Conservation (phyloP, 2,888 invertebrate genomes). For the Acleris literana region DNA sequence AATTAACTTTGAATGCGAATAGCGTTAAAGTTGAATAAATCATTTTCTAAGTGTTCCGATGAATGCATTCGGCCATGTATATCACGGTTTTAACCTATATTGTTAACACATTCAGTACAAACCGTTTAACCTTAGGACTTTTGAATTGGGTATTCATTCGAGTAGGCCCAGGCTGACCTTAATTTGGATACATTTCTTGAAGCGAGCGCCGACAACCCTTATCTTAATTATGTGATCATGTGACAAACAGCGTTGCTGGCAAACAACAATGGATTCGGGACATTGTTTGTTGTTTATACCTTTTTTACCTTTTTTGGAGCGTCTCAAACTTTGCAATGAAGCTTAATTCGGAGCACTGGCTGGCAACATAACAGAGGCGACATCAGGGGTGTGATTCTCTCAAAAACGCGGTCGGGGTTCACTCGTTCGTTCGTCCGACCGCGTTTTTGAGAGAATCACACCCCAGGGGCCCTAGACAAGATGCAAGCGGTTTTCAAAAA, state of each 20-base stretch:
- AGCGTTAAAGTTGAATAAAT: conserved; percentile 5
- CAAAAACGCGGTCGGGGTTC: too few relatives aligned
- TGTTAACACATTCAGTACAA: conserved; percentile 23
- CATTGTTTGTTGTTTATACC: too few relatives aligned
- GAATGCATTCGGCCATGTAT: conserved; percentile 15
- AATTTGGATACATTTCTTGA: conserved; percentile 18
- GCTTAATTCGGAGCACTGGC: too few relatives aligned
- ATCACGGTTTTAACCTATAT: conserved; percentile 27
- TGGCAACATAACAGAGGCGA: too few relatives aligned
- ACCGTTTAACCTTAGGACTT: conserved; percentile 32
- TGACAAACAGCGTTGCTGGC: background rate
- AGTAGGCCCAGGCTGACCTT: conserved; percentile 17
- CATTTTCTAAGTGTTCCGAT: background rate
- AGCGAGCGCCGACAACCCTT: background rate
- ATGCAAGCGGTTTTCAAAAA: too few relatives aligned
- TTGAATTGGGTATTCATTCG: conserved; percentile 26
- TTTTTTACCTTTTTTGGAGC: too few relatives aligned
- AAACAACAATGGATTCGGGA: too few relatives aligned
- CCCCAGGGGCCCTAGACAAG: too few relatives aligned
- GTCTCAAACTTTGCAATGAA: too few relatives aligned
- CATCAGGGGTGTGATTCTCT: too few relatives aligned
- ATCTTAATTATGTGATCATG: conserved; percentile 54
- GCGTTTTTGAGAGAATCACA: too few relatives aligned
- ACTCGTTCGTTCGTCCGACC: too few relatives aligned
- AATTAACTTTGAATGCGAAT: conserved; percentile 3